Base-by-base conservation (phyloP, 2,888 invertebrate genomes). In the Callimorpha dominula region DNA sequence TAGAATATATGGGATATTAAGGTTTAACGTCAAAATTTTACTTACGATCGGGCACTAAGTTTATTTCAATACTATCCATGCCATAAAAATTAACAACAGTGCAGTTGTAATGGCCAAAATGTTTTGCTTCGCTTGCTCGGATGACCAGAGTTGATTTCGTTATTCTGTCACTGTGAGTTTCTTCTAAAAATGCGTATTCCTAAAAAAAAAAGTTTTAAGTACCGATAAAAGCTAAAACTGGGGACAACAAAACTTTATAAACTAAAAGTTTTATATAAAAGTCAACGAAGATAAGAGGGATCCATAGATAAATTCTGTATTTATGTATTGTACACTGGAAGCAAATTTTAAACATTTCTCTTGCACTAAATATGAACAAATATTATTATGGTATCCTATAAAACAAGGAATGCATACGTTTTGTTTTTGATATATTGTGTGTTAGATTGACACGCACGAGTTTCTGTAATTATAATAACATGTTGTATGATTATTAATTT, bases 41-140 rank as follows among this genome's bases (percentile, higher is more conserved):
- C 98, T 97, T 96, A 99, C 99, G 98, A 95, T 99, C 98, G 81
- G 98, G 97, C 89, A 98, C 96, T 79, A 99, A 96, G 76, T 97
- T 97, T 78, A 99, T 99, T 89, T 98, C 97, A 81, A 98, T 96
- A 65, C 97, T 97, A 88, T 98, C 99, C 78, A 97, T 97, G 49
- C 99, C 99, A 88, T 98, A 99, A 46, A 97, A 97, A 91, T 99
- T 99, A 70, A 97, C 96, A n/a, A 99, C 98, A 67, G 98, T 98
- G 90, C 99, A 99, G 93, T 99, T 99, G 95, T 99, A 99, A 78
- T 97, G 96, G 46, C 99, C 99, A 90, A 98, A 99, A 92, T 99
- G 98, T 81, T 96, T 97, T 57, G 97, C 96, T 85, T 97, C 97
- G 71, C 98, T 98, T 86, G 98, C 97, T 67, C 97, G 96, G 78